Conservation (phyloP, 2,113 vertebrate genomes). For the Cyphomyrus plagiostoma region DNA sequence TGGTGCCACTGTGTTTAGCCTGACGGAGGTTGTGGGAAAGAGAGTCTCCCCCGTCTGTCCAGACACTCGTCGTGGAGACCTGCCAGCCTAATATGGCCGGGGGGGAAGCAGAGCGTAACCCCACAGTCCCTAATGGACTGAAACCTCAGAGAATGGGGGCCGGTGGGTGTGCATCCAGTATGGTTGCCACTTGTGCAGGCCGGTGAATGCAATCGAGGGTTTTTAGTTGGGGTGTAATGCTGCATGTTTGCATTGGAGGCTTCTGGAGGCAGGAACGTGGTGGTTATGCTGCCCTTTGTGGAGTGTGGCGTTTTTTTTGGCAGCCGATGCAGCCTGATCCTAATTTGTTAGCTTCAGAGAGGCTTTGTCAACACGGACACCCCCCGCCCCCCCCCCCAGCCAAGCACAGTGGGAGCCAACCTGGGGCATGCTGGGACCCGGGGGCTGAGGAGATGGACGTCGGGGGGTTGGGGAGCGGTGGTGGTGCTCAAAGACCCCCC, state of each 20-base stretch:
- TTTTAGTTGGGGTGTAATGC: neutral
- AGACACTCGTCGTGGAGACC: constrained; percentile 22
- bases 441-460: constrained; percentile 41
- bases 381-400: constrained; percentile 19
- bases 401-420: constrained; percentile 51
- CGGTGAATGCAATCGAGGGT: neutral
- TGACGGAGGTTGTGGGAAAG: neutral
- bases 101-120: constrained; percentile 34
- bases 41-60: neutral
- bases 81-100: constrained; percentile 36
- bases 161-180: constrained; percentile 15
- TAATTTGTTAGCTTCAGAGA: constrained; percentile 63
- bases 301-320: constrained; percentile 37
- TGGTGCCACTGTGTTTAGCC: neutral
- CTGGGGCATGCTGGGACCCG: constrained; percentile 5
- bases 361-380: constrained; percentile 62
- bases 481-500: constrained; percentile 49
- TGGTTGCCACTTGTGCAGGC: neutral
- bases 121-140: constrained; percentile 33
- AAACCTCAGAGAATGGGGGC: constrained; percentile 49
- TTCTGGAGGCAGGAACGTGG: constrained; percentile 17
- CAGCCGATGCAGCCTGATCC: constrained; percentile 43
- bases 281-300: constrained; percentile 50
- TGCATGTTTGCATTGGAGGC: constrained; percentile 3
- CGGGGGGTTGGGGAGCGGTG: constrained; percentile 24